Conservation (phyloP, 2,888 invertebrate genomes). For the Hypsopygia costalis region DNA sequence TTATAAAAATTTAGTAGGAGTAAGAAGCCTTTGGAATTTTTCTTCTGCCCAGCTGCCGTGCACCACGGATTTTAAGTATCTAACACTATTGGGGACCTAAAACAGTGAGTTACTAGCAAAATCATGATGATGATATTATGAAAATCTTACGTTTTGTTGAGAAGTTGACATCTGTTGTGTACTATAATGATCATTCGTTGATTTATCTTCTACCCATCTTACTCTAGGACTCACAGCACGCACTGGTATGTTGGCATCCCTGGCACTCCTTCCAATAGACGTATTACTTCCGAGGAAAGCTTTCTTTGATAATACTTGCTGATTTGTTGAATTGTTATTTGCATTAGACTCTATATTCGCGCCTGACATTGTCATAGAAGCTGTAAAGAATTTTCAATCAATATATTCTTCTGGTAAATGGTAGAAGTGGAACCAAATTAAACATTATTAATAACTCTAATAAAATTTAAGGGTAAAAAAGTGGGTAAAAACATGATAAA, state of each 20-base stretch:
- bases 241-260: slow-evolving; percentile 73
- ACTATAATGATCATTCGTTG: slow-evolving; percentile 55
- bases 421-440: too few relatives aligned
- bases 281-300: slow-evolving; percentile 75
- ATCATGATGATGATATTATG: too few relatives aligned
- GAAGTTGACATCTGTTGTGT: slow-evolving; percentile 65
- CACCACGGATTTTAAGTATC: too few relatives aligned
- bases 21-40: too few relatives aligned
- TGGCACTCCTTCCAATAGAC: slow-evolving; percentile 66
- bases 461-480: slow-evolving; percentile 11
- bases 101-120: too few relatives aligned
- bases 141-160: slow-evolving; percentile 67
- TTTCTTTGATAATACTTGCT: slow-evolving; percentile 71
- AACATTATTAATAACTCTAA: too few relatives aligned
- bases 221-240: slow-evolving; percentile 76
- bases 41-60: too few relatives aligned
- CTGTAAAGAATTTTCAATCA: slow-evolving; percentile 62
- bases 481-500: slow-evolving; percentile 59
- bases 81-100: too few relatives aligned
- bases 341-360: slow-evolving; percentile 79
- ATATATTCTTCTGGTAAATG: too few relatives aligned
- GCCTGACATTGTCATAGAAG: slow-evolving; percentile 86
- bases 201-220: slow-evolving; percentile 72
- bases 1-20: too few relatives aligned
- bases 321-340: slow-evolving; percentile 64